Evolutionary conservation across 2,797 vertebrate genomes (phyloP).

Genomic region (Lacerta bilineata): DNA sequence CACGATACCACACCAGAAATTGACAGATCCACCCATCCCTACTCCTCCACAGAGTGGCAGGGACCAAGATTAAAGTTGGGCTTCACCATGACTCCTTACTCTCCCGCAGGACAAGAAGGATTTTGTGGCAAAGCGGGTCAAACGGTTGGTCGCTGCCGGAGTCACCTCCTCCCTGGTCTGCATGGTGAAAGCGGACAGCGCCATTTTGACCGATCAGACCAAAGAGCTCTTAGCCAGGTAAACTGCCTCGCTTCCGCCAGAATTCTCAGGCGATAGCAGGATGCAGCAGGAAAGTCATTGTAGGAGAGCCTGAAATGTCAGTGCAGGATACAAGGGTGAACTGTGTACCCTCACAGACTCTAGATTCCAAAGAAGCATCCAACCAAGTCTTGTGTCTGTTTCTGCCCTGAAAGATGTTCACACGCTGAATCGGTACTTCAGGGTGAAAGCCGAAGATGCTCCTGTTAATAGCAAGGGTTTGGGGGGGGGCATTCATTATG

Average conservation of each 20-base stretch:
- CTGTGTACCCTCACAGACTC: no score
- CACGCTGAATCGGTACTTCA: no score
- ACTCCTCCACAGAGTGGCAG: not conserved
- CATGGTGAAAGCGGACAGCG: conserved; percentile 95
- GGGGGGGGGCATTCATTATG: no score
- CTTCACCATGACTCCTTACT: conserved; percentile 15
- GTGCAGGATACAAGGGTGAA: no score
- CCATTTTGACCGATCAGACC: conserved; percentile 92
- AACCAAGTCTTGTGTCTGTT: no score
- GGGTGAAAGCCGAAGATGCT: no score
- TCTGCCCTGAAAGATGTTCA: no score
- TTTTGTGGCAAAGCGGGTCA: conserved; percentile 91
- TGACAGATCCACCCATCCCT: no score
- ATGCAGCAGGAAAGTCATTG: not conserved
- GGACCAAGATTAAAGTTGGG: no score
- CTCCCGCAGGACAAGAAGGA: conserved; percentile 94
- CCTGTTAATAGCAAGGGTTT: no score
- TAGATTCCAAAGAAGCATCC: no score
- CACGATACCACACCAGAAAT: no score
- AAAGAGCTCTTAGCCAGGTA: conserved; percentile 95
- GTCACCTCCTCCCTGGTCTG: conserved; percentile 90
- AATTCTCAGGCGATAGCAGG: not conserved
- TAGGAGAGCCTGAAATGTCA: not conserved
- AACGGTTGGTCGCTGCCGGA: conserved; percentile 89
- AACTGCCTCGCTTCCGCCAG: not conserved